A percentile compares a stretch with the other conserved stretches of the same genome.
Evolutionary conservation across 2,113 vertebrate genomes (phyloP).

Genomic region (Petromus typicus): DNA sequence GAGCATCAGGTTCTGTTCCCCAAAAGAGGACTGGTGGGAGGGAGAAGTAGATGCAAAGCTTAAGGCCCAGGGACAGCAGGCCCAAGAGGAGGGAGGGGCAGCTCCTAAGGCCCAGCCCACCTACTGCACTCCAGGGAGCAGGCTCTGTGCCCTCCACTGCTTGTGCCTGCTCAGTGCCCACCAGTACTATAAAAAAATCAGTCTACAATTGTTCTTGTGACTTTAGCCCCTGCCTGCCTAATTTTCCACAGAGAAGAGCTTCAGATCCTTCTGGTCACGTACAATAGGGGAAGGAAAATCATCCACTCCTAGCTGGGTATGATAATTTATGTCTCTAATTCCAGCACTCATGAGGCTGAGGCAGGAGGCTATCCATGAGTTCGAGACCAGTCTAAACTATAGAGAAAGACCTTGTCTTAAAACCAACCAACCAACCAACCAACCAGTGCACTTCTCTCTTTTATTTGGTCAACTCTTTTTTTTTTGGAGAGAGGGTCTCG

Average conservation of each 20-base stretch:
- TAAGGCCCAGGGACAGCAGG: neutral
- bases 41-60: constrained; percentile 50
- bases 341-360: neutral
- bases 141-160: neutral
- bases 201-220: neutral
- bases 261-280: constrained; percentile 8
- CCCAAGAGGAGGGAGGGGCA: constrained; percentile 1
- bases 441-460: neutral
- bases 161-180: neutral
- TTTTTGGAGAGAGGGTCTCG: no score
- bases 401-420: neutral
- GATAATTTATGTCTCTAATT: neutral
- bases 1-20: constrained; percentile 67
- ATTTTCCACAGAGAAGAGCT: neutral
- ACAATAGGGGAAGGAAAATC: neutral
- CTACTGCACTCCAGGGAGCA: neutral
- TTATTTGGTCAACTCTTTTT: neutral
- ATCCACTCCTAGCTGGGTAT: neutral
- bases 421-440: neutral
- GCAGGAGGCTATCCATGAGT: neutral
- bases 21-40: constrained; percentile 66
- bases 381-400: neutral
- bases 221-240: neutral
- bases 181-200: neutral
- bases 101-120: neutral